These are phyloP conservation scores for Hirtodrosophila alboralis DNA, from an alignment of 2,888 invertebrate species.

Conservation along the genomic window DNA sequence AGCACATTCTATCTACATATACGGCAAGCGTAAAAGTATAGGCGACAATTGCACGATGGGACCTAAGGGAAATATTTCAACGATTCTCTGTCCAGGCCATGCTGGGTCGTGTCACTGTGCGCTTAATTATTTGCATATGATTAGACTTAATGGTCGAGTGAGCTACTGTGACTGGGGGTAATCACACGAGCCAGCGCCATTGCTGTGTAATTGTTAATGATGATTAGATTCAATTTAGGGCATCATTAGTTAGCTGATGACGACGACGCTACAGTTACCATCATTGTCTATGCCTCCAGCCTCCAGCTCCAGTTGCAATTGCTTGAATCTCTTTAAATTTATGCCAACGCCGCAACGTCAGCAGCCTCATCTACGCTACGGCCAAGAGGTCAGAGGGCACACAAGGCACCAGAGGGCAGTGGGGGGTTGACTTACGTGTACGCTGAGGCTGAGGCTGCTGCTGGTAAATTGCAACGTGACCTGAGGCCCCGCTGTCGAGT, in stretches of 20 bases:
- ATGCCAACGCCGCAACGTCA: conserved; percentile 73
- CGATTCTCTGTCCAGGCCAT: conserved; percentile 45
- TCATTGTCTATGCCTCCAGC: conserved; percentile 47
- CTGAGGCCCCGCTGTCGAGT: conserved; percentile 74
- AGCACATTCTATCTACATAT: conserved; percentile 54
- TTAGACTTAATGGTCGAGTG: conserved; percentile 74
- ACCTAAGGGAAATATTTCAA: conserved; percentile 82
- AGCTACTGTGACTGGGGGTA: conserved; percentile 56
- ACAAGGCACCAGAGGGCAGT: too few relatives aligned
- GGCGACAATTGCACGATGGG: conserved; percentile 75
- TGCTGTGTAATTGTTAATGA: conserved; percentile 83
- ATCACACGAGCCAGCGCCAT: conserved; percentile 62
- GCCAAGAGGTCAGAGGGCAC: conserved; percentile 3
- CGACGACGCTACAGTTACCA: conserved; percentile 57
- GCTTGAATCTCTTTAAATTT: conserved; percentile 68
- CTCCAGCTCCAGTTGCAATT: too few relatives aligned
- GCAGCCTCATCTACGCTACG: conserved; percentile 34
- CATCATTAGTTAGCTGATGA: conserved; percentile 82
- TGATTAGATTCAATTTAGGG: conserved; percentile 84
- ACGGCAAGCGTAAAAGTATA: conserved; percentile 59
- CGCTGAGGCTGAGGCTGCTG: too few relatives aligned
- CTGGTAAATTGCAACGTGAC: conserved; percentile 78
- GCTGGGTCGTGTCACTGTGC: conserved; percentile 56
- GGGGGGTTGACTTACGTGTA: conserved; percentile 60
- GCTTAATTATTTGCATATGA: conserved; percentile 84